A percentile compares a stretch with the other conserved stretches of the same genome.
These are phyloP conservation scores for Hydrozoanthus gracilis DNA, from an alignment of 92 coral and sea anemone species.

Conservation along the genomic window DNA sequence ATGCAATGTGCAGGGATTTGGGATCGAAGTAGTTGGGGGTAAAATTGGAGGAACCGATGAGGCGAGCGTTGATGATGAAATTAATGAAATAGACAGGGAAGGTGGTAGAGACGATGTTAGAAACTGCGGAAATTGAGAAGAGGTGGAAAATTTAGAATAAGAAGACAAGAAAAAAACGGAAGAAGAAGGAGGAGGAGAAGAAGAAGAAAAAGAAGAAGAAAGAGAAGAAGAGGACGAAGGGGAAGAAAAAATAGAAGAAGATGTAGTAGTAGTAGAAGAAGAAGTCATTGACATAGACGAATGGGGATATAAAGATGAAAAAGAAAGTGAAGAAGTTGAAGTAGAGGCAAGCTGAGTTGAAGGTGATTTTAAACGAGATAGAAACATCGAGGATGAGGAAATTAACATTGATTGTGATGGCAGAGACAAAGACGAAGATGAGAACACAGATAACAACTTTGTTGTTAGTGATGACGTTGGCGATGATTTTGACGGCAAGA, in stretches of 20 bases:
- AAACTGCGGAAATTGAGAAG: neutral
- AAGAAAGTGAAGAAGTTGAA: neutral
- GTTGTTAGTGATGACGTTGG: neutral
- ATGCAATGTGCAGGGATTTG: neutral
- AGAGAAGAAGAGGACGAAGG: neutral
- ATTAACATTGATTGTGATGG: slow-evolving; percentile 3
- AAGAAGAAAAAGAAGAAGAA: neutral
- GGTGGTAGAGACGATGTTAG: neutral
- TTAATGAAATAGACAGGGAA: neutral
- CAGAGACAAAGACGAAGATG: neutral
- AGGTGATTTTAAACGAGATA: neutral
- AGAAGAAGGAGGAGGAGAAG: neutral
- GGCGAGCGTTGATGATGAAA: neutral
- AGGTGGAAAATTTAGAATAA: neutral
- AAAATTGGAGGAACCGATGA: neutral
- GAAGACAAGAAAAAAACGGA: neutral
- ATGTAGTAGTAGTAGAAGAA: neutral
- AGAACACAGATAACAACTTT: neutral
- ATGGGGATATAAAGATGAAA: no score
- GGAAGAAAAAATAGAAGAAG: neutral
- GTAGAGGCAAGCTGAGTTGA: neutral
- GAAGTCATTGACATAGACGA: no score
- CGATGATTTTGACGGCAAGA: neutral
- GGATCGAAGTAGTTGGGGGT: neutral
- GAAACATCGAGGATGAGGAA: neutral